Percentiles rank a stretch among this genome's conserved stretches.
Evolutionary conservation across 2,888 invertebrate genomes (phyloP).

Genomic region (Melolontha melolontha): DNA sequence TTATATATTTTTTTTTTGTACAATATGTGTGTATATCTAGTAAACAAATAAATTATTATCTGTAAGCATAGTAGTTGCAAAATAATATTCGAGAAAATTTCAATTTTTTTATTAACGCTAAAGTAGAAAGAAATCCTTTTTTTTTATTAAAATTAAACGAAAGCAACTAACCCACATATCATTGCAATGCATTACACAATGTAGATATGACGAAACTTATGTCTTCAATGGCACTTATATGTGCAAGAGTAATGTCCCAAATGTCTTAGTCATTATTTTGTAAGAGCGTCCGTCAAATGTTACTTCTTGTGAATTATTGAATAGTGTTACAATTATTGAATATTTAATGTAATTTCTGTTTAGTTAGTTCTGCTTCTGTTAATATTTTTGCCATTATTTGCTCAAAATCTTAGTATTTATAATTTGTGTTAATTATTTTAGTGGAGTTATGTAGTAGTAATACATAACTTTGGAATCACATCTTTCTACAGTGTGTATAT

Average conservation of each 20-base stretch:
- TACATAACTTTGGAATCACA: background rate
- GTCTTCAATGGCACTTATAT: constrained; percentile 4
- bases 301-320: constrained; percentile 16
- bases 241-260: constrained; percentile 19
- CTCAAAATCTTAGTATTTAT: constrained; percentile 29
- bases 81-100: background rate
- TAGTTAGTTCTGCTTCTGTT: constrained; percentile 31
- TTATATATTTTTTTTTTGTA: too few relatives aligned
- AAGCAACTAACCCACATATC: constrained; percentile 28
- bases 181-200: constrained; percentile 19
- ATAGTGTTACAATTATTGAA: background rate
- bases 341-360: constrained; percentile 18
- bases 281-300: constrained; percentile 29
- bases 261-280: constrained; percentile 36
- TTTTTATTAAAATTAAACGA: constrained; percentile 17
- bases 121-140: constrained; percentile 14
- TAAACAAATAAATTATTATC: too few relatives aligned
- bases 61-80: too few relatives aligned
- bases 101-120: constrained; percentile 6
- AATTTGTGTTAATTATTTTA: constrained; percentile 16
- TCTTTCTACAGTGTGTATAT: background rate
- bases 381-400: constrained; percentile 32
- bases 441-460: constrained; percentile 5
- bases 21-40: too few relatives aligned
- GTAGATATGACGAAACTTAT: constrained; percentile 33